Evolutionary conservation across 2,797 vertebrate species (phyloP).

Genomic region (Bradypodion ventrale): DNA sequence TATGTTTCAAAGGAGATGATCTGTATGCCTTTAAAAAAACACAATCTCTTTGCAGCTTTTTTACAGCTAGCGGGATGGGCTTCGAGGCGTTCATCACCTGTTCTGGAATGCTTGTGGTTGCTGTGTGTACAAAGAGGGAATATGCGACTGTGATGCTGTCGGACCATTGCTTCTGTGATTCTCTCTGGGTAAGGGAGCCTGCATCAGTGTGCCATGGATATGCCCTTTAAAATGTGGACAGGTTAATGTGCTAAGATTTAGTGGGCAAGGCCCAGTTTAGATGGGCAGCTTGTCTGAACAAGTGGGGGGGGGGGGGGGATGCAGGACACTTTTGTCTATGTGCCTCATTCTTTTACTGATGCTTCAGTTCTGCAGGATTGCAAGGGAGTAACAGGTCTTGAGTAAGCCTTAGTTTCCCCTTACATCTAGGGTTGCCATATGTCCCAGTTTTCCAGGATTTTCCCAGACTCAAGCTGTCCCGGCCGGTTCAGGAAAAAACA

Average conservation of each 20-base stretch:
- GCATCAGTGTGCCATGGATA: background rate
- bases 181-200: constrained; percentile 89
- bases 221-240: background rate
- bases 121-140: constrained; percentile 96
- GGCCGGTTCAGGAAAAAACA: no score
- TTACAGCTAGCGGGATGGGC: constrained; percentile 90
- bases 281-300: background rate
- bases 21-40: background rate
- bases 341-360: background rate
- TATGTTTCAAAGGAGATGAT: background rate
- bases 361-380: background rate
- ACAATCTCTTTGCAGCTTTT: constrained; percentile 82
- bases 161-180: constrained; percentile 96
- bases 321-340: background rate
- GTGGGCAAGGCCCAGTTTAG: background rate
- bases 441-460: no score
- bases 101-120: constrained; percentile 89
- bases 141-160: constrained; percentile 95
- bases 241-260: background rate
- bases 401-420: background rate
- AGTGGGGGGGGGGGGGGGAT: background rate
- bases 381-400: background rate
- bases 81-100: constrained; percentile 96
- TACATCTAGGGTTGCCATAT: no score
- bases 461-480: no score